Percentiles rank a stretch among this genome's conserved stretches.
Conservation (phyloP, 2,888 invertebrate genomes). For the Phortica magna region DNA sequence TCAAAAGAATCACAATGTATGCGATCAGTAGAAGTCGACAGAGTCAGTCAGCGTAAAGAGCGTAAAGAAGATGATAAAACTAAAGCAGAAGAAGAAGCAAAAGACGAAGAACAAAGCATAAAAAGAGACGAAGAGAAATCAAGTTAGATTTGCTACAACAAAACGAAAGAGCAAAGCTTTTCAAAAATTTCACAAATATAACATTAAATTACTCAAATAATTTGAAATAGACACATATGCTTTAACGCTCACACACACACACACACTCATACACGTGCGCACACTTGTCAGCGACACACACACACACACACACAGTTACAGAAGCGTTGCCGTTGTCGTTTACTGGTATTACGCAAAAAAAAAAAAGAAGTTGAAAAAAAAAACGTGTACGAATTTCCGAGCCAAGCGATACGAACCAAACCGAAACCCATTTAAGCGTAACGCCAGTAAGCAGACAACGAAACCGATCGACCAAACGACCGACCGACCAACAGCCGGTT, state of each 20-base stretch:
- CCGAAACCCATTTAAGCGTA: constrained; percentile 64
- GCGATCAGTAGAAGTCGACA: too few species aligned
- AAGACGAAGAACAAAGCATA: too few species aligned
- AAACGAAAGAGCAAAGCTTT: too few species aligned
- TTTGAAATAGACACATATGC: too few species aligned
- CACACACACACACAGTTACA: constrained; percentile 1
- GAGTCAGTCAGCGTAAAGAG: too few species aligned
- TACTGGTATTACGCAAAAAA: constrained; percentile 51
- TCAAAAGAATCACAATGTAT: not conserved
- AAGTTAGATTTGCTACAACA: too few species aligned
- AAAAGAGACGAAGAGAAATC: too few species aligned
- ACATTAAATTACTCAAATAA: not conserved
- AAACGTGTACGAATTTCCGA: too few species aligned
- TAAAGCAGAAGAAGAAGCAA: too few species aligned
- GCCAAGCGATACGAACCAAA: constrained; percentile 13
- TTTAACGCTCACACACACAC: not conserved
- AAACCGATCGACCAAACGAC: not conserved
- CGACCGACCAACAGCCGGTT: constrained; percentile 35
- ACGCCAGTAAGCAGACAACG: constrained; percentile 54
- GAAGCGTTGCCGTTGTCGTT: not conserved
- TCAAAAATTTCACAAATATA: too few species aligned
- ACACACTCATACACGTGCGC: not conserved
- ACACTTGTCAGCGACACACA: not conserved
- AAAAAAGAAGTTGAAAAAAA: constrained; percentile 4
- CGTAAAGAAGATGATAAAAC: too few species aligned